Evolutionary conservation across 2,888 invertebrate species (phyloP), one percentile per base, ranked within the genome.

Genomic region (Philereme transversata): DNA sequence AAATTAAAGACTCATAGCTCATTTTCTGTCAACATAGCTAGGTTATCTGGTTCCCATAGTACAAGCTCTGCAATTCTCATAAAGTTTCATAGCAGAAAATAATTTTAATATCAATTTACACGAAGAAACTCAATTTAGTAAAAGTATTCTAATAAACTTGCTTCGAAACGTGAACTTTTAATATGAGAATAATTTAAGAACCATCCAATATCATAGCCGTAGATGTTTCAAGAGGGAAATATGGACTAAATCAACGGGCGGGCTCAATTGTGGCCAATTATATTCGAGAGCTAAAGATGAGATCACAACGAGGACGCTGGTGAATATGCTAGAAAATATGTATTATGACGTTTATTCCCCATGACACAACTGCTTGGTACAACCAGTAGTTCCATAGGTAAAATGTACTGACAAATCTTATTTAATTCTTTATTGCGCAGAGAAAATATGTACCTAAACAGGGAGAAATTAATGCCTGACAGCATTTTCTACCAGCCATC

Each of bases 181-280:
- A 54, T 44, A 54, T 10, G 56, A 35, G 51, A 48, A 58, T 45
- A 44, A 51, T 59, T 53, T 46, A 45, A 45, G 36, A 57, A 36
- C 11, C 22, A 51, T 36, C 5, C 35, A 38, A 34, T 46, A 41
- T 51, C 38, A 59, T 53, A 51, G 59, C 54, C 52, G 65, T 60
- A 68, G 68, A 76, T 76, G 67, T 77, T 76, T 71, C 64, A 74
- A 78, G 70, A 68, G 71, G 71, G 72, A 75, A 70, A 76, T 79
- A 79, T 78, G 79, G 77, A 73, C 72, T 74, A 83, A 83, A 85
- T 82, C 81, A 79, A 74, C 68, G 71, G 76, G 69, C 69, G 58
- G 67, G 70, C 71, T 76, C 87, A 87, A 87, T 87, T 87, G 87
- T 71, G 71, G 76, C 77, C 86, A 87, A 87, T 87, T 87, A 84